Base-by-base conservation (phyloP, 2,888 invertebrate species). In the Apomyelois bistriatella region DNA sequence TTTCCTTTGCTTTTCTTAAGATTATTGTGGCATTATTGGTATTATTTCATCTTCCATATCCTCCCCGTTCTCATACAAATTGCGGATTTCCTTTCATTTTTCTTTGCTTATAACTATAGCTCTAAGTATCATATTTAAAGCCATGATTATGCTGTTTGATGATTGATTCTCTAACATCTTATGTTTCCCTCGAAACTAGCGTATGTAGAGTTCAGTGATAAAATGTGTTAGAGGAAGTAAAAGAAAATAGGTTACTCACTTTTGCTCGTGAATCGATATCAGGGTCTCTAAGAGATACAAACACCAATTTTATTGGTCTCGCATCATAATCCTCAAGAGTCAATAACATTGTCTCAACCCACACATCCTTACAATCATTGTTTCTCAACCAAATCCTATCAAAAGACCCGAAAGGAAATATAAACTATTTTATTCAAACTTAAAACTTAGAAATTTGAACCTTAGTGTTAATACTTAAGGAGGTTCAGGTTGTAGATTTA, bases 401-500 rank as follows among this genome's bases (percentile, higher is more conserved):
- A 79, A 80, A 82, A 73, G 76, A 62, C 65, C 76, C 82, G 76
- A 77, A 74, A 74, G 76, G 70, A 67, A 68, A 65, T 54, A 46
- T 55, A 48, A 43, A 54, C 65, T 59, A 64, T 30, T 12, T 52
- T 36, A 49, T 37, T 32, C 16, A 30, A 8, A 16, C 4, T 8
- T 1, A 3, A 1, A 5, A 17, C 43, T 43, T 3, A 40, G 52
- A 43, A 72, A 52, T 65, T 62, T 65, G 37, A 57, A 65, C 70
- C 61, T 64, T 79, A 72, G 43, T 0, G 0, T 15, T 37, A n/a
- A 1, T 0, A 12, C 22, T 64, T 65, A 65, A 66, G 58, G 56
- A 36, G 48, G 16, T 32, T 28, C 42, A 5, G 10, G 22, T 38
- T 55, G 56, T 50, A 62, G 36, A 32, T 40, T 36, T 58, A 67